These are phyloP conservation scores for Jordanella pulchra DNA, from an alignment of 2,797 vertebrate genomes.

Conservation along the genomic window DNA sequence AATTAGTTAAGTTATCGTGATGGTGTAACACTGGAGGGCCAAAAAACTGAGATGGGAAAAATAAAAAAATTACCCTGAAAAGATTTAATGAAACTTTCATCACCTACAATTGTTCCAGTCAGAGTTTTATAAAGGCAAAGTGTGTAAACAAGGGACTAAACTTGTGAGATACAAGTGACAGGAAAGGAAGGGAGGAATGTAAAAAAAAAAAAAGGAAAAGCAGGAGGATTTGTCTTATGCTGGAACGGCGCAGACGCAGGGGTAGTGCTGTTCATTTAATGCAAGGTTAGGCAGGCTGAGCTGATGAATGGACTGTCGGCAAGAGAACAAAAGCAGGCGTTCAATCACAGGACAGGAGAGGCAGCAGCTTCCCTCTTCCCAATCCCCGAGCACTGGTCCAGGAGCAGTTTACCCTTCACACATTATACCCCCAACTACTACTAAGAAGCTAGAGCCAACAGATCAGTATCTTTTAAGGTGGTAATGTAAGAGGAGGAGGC, in stretches of 20 bases:
- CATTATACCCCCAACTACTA: conserved; percentile 52
- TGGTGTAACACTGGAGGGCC: not conserved
- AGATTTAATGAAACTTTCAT: conserved; percentile 21
- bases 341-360: conserved; percentile 79
- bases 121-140: conserved; percentile 10
- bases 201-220: conserved; percentile 17
- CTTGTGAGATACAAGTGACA: conserved; percentile 27
- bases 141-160: conserved; percentile 18
- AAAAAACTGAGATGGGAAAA: conserved; percentile 5
- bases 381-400: conserved; percentile 60
- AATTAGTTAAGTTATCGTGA: conserved; percentile 34
- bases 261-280: conserved; percentile 91
- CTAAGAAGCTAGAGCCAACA: conserved; percentile 41
- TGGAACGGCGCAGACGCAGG: conserved; percentile 77
- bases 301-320: conserved; percentile 90
- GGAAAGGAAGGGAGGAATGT: conserved; percentile 25
- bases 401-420: conserved; percentile 70
- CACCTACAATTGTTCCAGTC: conserved; percentile 1
- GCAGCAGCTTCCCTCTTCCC: conserved; percentile 52
- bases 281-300: conserved; percentile 89
- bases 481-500: conserved; percentile 18
- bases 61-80: not conserved
- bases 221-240: conserved; percentile 74
- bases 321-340: conserved; percentile 84
- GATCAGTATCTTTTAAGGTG: conserved; percentile 55